Conservation (phyloP, 2,113 vertebrate species). For the Trogon surrucura region DNA sequence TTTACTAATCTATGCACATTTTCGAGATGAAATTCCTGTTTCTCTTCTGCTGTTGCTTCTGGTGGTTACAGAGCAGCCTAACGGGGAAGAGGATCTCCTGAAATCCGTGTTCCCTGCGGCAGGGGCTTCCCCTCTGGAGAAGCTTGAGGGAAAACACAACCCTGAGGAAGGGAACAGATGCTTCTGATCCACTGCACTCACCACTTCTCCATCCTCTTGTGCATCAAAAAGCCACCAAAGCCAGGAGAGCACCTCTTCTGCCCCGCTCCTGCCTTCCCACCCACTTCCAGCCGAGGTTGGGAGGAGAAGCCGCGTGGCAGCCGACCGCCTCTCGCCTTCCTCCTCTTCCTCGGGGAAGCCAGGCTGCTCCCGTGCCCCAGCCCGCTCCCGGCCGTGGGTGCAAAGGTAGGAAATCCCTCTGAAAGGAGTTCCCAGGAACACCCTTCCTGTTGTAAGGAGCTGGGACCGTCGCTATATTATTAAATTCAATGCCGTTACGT, state of each 20-base stretch:
- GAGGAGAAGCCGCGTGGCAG: neutral
- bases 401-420: neutral
- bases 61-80: neutral
- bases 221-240: neutral
- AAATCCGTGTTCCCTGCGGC: neutral
- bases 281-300: neutral
- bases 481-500: neutral
- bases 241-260: neutral
- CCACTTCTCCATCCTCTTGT: neutral
- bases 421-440: constrained; percentile 59
- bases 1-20: neutral
- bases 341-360: neutral
- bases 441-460: constrained; percentile 44
- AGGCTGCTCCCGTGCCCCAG: neutral
- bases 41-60: neutral
- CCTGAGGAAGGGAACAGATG: neutral
- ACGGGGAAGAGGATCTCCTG: neutral
- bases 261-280: neutral
- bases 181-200: neutral
- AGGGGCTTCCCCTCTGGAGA: neutral
- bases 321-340: neutral
- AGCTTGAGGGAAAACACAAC: neutral
- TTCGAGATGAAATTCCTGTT: neutral
- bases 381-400: rapidly evolving
- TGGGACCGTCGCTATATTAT: neutral